phyloP scores from a whole-genome alignment of 1,140 invertebrate genomes.

The Drosophila biarmipes region DNA sequence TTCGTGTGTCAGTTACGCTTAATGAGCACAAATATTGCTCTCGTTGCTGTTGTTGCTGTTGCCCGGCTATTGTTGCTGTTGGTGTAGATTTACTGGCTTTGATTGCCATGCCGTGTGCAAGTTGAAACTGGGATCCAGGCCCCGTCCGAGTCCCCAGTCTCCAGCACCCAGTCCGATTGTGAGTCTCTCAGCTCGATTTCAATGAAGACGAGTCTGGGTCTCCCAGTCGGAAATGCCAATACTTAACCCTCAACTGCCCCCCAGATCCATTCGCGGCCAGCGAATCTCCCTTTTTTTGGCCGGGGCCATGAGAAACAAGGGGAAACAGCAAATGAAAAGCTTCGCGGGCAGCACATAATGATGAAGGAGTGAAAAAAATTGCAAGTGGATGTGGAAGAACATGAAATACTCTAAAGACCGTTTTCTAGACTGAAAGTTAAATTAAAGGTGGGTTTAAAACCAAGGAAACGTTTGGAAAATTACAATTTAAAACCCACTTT shows the following conservation, averaged over 20 bases:
- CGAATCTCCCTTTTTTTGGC: slow-evolving; percentile 30
- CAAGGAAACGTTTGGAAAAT: too few relatives aligned
- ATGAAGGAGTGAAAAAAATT: slow-evolving; percentile 14
- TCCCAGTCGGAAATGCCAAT: slow-evolving; percentile 74
- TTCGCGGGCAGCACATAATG: slow-evolving; percentile 41
- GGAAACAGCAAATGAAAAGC: slow-evolving; percentile 58
- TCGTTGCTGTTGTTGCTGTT: slow-evolving; percentile 60
- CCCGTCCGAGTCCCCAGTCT: not conserved
- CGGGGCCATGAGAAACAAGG: slow-evolving; percentile 42
- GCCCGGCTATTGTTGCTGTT: slow-evolving; percentile 47
- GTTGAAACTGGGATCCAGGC: slow-evolving; percentile 39
- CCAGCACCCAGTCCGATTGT: slow-evolving; percentile 10
- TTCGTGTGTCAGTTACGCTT: slow-evolving; percentile 82
- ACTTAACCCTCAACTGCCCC: slow-evolving; percentile 46
- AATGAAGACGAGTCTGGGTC: slow-evolving; percentile 61
- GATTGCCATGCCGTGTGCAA: slow-evolving; percentile 70
- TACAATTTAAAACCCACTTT: too few relatives aligned
- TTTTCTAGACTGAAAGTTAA: too few relatives aligned
- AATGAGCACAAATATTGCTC: slow-evolving; percentile 82
- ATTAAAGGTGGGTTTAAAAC: too few relatives aligned
- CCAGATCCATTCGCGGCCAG: slow-evolving; percentile 11
- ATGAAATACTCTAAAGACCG: slow-evolving; percentile 9
- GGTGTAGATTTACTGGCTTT: slow-evolving; percentile 75
- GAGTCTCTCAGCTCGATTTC: slow-evolving; percentile 54
- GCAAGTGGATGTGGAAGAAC: not conserved